Base-by-base conservation (phyloP, 1,140 invertebrate species). In the Papilio aristodemus region DNA sequence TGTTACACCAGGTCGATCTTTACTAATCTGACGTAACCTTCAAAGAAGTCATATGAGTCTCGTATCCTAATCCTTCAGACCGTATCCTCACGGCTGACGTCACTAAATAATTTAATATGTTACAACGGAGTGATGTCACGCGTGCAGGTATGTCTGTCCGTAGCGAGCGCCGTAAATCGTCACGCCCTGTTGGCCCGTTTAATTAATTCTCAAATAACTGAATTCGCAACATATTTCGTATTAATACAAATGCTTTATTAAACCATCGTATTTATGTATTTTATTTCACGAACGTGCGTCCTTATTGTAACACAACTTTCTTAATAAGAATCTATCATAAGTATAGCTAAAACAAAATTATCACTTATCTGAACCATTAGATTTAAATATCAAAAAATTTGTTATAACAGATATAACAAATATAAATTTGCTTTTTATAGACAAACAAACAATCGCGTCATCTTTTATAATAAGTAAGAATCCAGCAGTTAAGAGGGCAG, bases 151-250 rank as follows among this genome's bases (percentile, higher is more conserved):
- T 83, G 80, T 84, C 81, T 83, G 84, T 75, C 75, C 80, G 81
- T 71, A 69, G 71, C 80, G 71, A 76, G 69, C 27, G 64, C 73
- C 84, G 87, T 87, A 87, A 87, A 85, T 87, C 80, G 64, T 75
- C 71, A 79, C 79, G 84, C 83, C 85, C 87, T 79, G 85, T 87
- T 89, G 86, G 75, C 43, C 69, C 75, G 75, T 86, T 87, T 87
- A 89, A 89, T 89, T 89, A 89, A 89, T 87, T 87, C 80, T 80
- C 82, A 84, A 84, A 87, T 83, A 85, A 81, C 76, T 77, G 71
- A 79, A 82, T 79, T 79, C 74, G 75, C 63, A 71, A 81, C 69
- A 78, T 81, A 74, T 79, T 77, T 76, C 74, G 67, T 73, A 67
- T 57, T 32, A 50, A 27, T 62, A 70, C 67, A 68, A 62, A 38